Conservation (phyloP, 2,113 vertebrate genomes). For the Ranitomeya variabilis region DNA sequence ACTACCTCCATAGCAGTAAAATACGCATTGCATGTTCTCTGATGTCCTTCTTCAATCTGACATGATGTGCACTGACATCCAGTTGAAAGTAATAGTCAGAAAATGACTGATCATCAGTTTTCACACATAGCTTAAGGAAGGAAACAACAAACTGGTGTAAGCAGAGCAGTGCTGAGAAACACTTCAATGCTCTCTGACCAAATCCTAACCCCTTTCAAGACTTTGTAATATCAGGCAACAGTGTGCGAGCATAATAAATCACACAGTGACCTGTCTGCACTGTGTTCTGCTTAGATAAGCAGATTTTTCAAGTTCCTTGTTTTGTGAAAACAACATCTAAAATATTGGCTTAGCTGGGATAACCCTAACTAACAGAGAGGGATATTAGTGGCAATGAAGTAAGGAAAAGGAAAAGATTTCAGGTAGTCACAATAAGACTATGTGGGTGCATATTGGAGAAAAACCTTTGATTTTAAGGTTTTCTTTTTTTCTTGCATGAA, state of each 20-base stretch:
- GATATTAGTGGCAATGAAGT: not conserved
- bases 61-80: not conserved
- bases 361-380: not conserved
- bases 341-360: too few relatives aligned
- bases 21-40: not conserved
- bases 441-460: not conserved
- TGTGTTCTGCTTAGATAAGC: conserved; percentile 6
- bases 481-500: too few relatives aligned
- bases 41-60: not conserved
- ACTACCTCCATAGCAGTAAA: not conserved
- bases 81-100: not conserved
- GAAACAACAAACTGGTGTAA: not conserved
- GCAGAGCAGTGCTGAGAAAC: not conserved
- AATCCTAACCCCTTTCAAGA: conserved; percentile 4
- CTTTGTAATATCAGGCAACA: not conserved
- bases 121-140: not conserved
- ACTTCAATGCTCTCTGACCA: not conserved
- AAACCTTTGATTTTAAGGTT: too few relatives aligned
- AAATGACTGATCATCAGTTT: conserved; percentile 13
- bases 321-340: not conserved
- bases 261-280: not conserved
- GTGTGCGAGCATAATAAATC: not conserved
- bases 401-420: too few relatives aligned
- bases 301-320: not conserved
- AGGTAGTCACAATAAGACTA: too few relatives aligned